Percentiles rank a stretch among this genome's conserved stretches.
Evolutionary conservation across 2,888 invertebrate species (phyloP).

Genomic region (Tiliacea citrago): DNA sequence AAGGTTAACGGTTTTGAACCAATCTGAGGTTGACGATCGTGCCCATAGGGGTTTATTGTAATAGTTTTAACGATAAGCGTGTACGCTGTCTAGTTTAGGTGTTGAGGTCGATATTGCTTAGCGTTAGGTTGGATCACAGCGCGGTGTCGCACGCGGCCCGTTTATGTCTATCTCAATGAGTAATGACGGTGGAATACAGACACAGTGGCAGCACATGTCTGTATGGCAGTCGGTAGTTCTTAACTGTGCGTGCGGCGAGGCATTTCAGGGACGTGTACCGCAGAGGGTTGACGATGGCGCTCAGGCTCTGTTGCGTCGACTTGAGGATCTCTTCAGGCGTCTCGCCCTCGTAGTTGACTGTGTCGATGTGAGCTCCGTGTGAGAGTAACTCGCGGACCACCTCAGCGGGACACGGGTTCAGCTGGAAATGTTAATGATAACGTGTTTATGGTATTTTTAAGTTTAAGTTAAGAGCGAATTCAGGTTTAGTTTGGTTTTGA

Average conservation of each 20-base stretch:
- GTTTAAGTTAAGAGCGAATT: neutral
- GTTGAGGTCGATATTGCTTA: conserved; percentile 47
- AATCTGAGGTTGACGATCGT: conserved; percentile 13
- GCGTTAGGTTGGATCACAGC: conserved; percentile 34
- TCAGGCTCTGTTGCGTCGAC: conserved; percentile 90
- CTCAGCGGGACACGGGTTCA: conserved; percentile 92
- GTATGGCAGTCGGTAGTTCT: conserved; percentile 93
- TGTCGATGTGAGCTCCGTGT: conserved; percentile 96
- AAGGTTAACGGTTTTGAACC: conserved; percentile 49
- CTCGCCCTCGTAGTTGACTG: conserved; percentile 94
- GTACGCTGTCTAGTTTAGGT: conserved; percentile 43
- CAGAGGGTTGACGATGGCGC: conserved; percentile 93
- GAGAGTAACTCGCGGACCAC: conserved; percentile 94
- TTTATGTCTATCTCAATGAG: conserved; percentile 77
- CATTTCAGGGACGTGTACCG: conserved; percentile 96
- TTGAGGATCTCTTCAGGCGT: conserved; percentile 94
- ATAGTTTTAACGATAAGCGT: conserved; percentile 41
- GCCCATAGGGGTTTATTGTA: conserved; percentile 7
- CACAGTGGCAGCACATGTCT: conserved; percentile 89
- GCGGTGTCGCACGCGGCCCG: conserved; percentile 5
- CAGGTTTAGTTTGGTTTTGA: too few relatives aligned
- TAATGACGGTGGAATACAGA: conserved; percentile 87
- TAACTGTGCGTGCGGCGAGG: conserved; percentile 95
- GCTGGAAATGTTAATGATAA: conserved; percentile 68
- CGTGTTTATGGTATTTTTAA: conserved; percentile 1